These are phyloP conservation scores for Apeira syringaria DNA, from an alignment of 2,888 invertebrate species.

Conservation along the genomic window DNA sequence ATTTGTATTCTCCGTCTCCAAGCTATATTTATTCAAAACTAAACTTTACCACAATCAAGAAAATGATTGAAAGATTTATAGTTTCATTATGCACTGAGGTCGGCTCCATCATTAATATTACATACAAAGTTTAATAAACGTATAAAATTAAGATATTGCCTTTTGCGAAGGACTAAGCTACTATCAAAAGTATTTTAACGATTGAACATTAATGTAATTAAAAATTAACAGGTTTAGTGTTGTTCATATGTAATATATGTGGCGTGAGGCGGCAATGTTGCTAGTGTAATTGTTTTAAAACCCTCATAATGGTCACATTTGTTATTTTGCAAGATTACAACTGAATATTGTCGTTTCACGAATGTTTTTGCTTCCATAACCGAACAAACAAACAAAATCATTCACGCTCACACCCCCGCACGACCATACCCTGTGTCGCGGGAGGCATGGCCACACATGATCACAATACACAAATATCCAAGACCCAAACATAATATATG, in stretches of 20 bases:
- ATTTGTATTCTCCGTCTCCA: no score
- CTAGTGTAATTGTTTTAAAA: slow-evolving; percentile 6
- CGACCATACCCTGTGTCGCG: no score
- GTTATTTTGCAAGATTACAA: no score
- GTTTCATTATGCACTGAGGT: slow-evolving; percentile 39
- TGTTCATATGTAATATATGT: slow-evolving; percentile 45
- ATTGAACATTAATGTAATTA: slow-evolving; percentile 38
- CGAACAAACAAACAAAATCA: no score
- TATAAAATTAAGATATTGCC: slow-evolving; percentile 45
- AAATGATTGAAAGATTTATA: slow-evolving; percentile 42
- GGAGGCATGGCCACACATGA: no score
- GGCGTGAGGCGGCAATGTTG: slow-evolving; percentile 32
- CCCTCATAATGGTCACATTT: background rate
- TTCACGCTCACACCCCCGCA: no score
- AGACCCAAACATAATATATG: no score
- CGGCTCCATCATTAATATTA: slow-evolving; percentile 41
- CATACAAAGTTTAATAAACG: slow-evolving; percentile 45
- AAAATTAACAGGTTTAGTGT: slow-evolving; percentile 34
- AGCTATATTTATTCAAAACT: slow-evolving; percentile 23
- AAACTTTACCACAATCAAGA: slow-evolving; percentile 28
- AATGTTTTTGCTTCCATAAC: no score
- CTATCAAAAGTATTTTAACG: slow-evolving; percentile 44
- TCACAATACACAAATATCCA: no score
- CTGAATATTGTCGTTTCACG: no score
- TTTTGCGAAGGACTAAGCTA: slow-evolving; percentile 37